Conservation (phyloP, 2,113 vertebrate genomes). For the Tragelaphus scriptus region DNA sequence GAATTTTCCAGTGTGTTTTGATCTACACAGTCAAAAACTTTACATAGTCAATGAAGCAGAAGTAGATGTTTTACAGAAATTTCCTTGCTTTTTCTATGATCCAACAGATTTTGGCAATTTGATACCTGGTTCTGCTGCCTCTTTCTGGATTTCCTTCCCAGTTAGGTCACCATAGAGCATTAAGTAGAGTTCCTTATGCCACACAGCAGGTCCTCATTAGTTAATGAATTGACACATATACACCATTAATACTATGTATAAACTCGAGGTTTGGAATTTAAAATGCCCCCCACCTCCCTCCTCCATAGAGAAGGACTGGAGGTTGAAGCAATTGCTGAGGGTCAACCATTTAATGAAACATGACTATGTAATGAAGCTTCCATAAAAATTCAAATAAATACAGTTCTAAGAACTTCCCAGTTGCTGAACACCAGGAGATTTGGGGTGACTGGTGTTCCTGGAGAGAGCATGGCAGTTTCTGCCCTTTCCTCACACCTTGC, state of each 20-base stretch:
- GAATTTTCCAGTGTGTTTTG: background rate
- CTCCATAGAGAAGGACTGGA: background rate
- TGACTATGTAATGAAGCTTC: background rate
- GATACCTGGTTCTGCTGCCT: background rate
- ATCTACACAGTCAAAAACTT: background rate
- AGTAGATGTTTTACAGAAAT: background rate
- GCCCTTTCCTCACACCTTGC: background rate
- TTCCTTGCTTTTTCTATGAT: background rate
- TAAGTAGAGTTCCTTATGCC: background rate
- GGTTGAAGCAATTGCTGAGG: background rate
- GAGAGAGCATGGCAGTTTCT: background rate
- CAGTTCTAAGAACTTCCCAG: background rate
- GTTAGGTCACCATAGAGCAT: background rate
- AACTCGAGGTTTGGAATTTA: background rate
- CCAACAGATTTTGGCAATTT: background rate
- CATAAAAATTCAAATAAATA: background rate
- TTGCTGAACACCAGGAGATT: background rate
- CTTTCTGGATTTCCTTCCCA: background rate
- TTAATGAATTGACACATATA: background rate
- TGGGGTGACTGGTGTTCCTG: no score
- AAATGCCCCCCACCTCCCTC: background rate
- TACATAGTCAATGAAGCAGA: background rate
- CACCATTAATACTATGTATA: background rate
- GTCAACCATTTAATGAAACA: background rate
- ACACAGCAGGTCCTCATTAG: background rate